These are phyloP conservation scores for Calliphora vicina DNA, from an alignment of 1,140 invertebrate genomes.

Conservation along the genomic window DNA sequence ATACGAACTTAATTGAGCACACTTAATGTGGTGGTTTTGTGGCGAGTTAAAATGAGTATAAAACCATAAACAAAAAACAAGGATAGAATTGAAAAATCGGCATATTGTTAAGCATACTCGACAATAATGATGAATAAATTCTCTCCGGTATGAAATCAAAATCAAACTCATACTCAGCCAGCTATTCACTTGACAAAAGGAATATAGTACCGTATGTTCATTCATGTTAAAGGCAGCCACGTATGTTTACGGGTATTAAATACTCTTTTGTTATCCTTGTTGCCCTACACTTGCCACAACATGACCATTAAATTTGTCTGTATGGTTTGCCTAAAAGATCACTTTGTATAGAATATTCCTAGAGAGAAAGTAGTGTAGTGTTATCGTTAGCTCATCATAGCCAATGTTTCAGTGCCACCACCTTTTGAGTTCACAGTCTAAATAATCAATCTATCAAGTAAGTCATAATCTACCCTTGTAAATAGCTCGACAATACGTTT, in stretches of 20 bases:
- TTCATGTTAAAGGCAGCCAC: not conserved
- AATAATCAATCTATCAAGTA: slow-evolving; percentile 49
- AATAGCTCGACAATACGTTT: slow-evolving; percentile 9
- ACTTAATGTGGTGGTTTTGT: slow-evolving; percentile 36
- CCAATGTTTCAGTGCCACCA: not conserved
- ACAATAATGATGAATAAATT: slow-evolving; percentile 35
- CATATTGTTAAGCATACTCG: slow-evolving; percentile 41
- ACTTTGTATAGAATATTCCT: not conserved
- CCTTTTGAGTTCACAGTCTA: not conserved
- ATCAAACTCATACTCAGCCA: not conserved
- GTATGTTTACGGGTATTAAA: slow-evolving; percentile 13
- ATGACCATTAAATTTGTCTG: not conserved
- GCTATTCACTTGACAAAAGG: not conserved
- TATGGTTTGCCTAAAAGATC: not conserved
- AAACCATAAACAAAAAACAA: not conserved
- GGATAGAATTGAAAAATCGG: slow-evolving; percentile 30
- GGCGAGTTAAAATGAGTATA: not conserved
- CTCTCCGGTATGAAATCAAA: not conserved
- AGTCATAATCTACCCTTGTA: slow-evolving; percentile 35
- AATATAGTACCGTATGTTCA: not conserved
- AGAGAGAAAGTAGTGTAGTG: not conserved
- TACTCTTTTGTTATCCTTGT: not conserved
- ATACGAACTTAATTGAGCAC: slow-evolving; percentile 42
- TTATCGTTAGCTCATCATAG: not conserved
- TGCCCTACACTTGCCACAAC: slow-evolving; percentile 34